Conservation (phyloP, 2,797 vertebrate species). For the Fistularia commersonii region DNA sequence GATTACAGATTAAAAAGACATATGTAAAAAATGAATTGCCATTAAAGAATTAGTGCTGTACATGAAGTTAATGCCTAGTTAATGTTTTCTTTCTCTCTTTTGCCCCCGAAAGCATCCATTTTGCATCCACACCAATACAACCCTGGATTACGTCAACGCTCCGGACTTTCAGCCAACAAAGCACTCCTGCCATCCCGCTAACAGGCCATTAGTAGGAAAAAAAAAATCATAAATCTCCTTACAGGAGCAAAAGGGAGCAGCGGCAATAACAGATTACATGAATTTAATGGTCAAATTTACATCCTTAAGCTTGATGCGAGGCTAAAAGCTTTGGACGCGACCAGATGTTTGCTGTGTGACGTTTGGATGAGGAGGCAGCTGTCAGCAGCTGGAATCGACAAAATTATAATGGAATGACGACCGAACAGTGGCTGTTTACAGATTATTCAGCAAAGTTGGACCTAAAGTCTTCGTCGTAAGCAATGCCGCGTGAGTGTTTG, state of each 20-base stretch:
- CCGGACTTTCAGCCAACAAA: conserved; percentile 56
- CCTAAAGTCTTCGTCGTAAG: neutral
- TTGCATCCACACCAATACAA: conserved; percentile 34
- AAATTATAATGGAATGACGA: neutral
- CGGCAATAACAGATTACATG: conserved; percentile 64
- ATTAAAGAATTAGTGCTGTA: conserved; percentile 48
- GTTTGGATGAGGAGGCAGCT: neutral
- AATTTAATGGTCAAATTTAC: conserved; percentile 60
- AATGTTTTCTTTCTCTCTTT: conserved; percentile 34
- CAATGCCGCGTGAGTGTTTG: too few relatives aligned
- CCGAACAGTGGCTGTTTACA: neutral
- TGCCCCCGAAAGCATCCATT: conserved; percentile 38
- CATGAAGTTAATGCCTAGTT: conserved; percentile 50
- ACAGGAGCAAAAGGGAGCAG: conserved; percentile 54
- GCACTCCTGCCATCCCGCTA: conserved; percentile 48
- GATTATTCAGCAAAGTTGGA: neutral
- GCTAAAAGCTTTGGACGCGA: conserved; percentile 50
- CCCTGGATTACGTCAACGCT: conserved; percentile 52
- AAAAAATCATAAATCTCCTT: conserved; percentile 53
- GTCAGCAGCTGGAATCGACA: neutral
- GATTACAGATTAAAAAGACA: conserved; percentile 61
- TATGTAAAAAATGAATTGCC: conserved; percentile 55
- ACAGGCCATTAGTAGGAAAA: conserved; percentile 48
- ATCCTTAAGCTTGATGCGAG: conserved; percentile 39
- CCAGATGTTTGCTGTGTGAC: conserved; percentile 21